Conservation (phyloP, 1,140 invertebrate genomes). For the Bombus terrestris region DNA sequence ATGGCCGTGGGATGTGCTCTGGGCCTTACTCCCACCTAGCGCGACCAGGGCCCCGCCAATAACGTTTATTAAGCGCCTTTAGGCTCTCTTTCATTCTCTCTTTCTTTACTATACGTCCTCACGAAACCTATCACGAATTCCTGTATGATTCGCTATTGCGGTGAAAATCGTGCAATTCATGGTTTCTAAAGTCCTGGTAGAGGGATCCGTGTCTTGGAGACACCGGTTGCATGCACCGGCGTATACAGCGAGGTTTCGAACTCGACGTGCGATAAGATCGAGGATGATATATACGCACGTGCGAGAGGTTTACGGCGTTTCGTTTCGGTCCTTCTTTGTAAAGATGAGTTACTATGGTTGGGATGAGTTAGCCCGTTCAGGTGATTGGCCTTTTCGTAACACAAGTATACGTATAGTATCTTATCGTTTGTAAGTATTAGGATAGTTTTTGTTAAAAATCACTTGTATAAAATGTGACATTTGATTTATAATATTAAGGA, state of each 20-base stretch:
- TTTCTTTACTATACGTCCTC: not conserved
- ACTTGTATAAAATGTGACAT: not conserved
- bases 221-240: not conserved
- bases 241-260: not conserved
- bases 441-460: not conserved
- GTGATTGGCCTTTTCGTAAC: not conserved
- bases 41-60: conserved; percentile 67
- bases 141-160: conserved; percentile 8
- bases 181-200: not conserved
- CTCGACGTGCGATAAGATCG: not conserved
- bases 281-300: conserved; percentile 11
- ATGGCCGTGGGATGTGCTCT: conserved; percentile 80
- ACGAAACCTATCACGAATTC: conserved; percentile 29
- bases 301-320: not conserved
- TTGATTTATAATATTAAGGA: not conserved
- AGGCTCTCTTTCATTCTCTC: conserved; percentile 1
- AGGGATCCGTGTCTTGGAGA: not conserved
- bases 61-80: conserved; percentile 76
- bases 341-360: not conserved
- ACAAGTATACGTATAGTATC: not conserved
- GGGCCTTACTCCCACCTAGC: conserved; percentile 77
- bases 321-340: not conserved
- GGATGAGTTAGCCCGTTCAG: not conserved
- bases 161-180: conserved; percentile 1
- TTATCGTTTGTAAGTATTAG: not conserved